Percentiles rank a stretch among this genome's conserved stretches.
Evolutionary conservation across 2,888 invertebrate species (phyloP).

Genomic region (Xanthia icteritia): DNA sequence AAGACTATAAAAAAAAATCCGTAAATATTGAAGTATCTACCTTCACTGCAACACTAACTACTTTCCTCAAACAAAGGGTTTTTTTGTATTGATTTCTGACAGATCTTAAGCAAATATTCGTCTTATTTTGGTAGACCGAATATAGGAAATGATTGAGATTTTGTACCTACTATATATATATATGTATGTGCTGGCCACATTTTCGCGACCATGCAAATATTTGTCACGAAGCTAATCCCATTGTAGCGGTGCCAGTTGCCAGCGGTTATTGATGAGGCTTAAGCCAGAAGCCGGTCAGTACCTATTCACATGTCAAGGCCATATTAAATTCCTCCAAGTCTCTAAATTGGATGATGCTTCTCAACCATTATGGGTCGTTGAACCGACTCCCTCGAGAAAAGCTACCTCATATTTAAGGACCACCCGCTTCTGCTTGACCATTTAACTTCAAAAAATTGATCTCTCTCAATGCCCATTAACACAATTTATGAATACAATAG

Average conservation of each 20-base stretch:
- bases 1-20: not conserved
- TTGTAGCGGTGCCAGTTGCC: not conserved
- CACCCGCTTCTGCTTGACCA: conserved; percentile 21
- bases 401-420: conserved; percentile 16
- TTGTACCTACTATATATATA: too few species aligned
- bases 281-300: conserved; percentile 41
- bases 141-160: not conserved
- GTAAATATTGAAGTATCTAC: not conserved
- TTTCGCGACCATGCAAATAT: conserved; percentile 3
- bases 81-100: too few species aligned
- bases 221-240: not conserved
- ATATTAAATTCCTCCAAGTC: conserved; percentile 33
- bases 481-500: conserved; percentile 23
- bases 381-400: not conserved
- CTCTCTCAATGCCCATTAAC: not conserved
- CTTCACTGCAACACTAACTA: too few species aligned
- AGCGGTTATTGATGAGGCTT: conserved; percentile 24
- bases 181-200: not conserved
- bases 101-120: not conserved
- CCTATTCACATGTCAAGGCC: conserved; percentile 37
- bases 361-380: conserved; percentile 24
- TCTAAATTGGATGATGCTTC: conserved; percentile 44
- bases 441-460: conserved; percentile 20
- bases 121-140: not conserved
- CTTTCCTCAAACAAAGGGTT: too few species aligned